These are phyloP conservation scores for Lithophane ornitopus DNA, from an alignment of 2,888 invertebrate genomes.

Conservation along the genomic window DNA sequence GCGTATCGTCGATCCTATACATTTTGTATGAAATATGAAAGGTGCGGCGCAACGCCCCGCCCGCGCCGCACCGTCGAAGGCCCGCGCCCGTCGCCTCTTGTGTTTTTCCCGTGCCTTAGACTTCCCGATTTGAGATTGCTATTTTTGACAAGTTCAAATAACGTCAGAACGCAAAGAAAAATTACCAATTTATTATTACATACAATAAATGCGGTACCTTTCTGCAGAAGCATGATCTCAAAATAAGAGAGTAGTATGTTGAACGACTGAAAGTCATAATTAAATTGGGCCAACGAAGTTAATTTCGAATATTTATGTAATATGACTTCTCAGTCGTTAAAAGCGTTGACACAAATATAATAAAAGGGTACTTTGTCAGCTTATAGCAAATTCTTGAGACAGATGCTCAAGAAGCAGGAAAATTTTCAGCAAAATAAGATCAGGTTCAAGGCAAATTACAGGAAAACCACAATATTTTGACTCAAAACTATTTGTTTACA, in stretches of 20 bases:
- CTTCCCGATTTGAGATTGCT: not conserved
- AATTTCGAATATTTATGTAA: constrained; percentile 37
- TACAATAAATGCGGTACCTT: not conserved
- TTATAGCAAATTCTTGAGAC: constrained; percentile 26
- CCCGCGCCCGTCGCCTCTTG: too few relatives aligned
- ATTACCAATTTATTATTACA: fast-evolving
- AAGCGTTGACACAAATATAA: constrained; percentile 35
- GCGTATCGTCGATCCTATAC: too few relatives aligned
- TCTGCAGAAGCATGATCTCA: not conserved
- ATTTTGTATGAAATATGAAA: too few relatives aligned
- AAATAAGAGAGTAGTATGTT: not conserved
- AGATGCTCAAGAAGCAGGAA: constrained; percentile 28
- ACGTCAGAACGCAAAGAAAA: not conserved
- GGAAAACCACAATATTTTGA: constrained; percentile 51
- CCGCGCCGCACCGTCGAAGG: too few relatives aligned
- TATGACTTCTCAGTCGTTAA: constrained; percentile 17
- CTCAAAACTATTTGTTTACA: constrained; percentile 50
- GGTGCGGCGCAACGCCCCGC: too few relatives aligned
- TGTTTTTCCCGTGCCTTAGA: not conserved
- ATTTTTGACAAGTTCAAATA: not conserved
- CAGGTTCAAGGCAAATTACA: constrained; percentile 49
- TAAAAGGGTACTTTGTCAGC: constrained; percentile 23
- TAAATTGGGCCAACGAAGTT: constrained; percentile 24
- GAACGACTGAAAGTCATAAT: not conserved
- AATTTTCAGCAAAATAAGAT: constrained; percentile 19